Evolutionary conservation across 2,888 invertebrate genomes (phyloP).

Genomic region (Acheta domesticus): DNA sequence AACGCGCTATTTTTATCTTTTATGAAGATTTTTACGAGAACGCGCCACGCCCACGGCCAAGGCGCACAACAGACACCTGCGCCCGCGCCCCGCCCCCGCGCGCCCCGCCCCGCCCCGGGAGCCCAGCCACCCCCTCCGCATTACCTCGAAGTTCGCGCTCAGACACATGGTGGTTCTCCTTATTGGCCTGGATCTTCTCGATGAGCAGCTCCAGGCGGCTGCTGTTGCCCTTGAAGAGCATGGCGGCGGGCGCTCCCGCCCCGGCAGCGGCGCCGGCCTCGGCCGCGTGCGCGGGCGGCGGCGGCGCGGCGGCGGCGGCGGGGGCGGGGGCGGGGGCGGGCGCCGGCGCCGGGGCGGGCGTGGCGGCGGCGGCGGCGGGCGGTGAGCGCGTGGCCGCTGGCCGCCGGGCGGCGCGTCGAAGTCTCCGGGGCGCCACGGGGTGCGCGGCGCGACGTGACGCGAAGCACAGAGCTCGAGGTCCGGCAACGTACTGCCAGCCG

Average conservation of each 20-base stretch:
- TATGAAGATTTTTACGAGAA: slow-evolving; percentile 12
- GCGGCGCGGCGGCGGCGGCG: too few relatives aligned
- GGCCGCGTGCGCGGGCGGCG: not conserved
- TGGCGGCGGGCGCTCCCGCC: slow-evolving; percentile 44
- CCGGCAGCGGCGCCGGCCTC: not conserved
- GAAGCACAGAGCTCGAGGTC: not conserved
- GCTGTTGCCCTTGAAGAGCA: slow-evolving; percentile 86
- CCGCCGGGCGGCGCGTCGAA: slow-evolving; percentile 43
- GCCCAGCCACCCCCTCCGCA: not conserved
- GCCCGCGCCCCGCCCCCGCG: not conserved
- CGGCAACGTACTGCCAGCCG: not conserved
- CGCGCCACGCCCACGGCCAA: not conserved
- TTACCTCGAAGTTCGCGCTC: slow-evolving; percentile 55
- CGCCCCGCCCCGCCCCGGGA: not conserved
- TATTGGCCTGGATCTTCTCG: slow-evolving; percentile 81
- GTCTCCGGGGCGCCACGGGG: not conserved
- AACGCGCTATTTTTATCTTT: slow-evolving; percentile 2
- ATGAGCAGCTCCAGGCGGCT: slow-evolving; percentile 78
- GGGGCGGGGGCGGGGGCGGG: not conserved
- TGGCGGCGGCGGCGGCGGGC: slow-evolving; percentile 40
- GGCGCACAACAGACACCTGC: not conserved
- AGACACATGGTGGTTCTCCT: slow-evolving; percentile 63
- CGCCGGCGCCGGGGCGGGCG: not conserved
- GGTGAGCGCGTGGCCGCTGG: slow-evolving; percentile 39
- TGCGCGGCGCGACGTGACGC: slow-evolving; percentile 11